Percentiles rank a stretch among this genome's conserved stretches.
Conservation (phyloP, 1,140 invertebrate genomes). For the Lepidurus packardi region DNA sequence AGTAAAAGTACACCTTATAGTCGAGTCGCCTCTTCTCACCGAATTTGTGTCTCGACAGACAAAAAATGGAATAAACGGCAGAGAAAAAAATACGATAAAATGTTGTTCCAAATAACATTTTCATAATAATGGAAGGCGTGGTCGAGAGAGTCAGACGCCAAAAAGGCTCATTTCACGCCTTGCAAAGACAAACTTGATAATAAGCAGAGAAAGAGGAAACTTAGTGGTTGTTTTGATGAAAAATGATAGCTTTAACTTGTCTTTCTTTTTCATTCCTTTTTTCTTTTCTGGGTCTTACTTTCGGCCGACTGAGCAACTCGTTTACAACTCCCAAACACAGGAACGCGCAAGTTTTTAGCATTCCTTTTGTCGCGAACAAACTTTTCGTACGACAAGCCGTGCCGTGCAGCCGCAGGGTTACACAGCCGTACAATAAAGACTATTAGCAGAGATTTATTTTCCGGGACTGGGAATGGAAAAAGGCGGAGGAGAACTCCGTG, state of each 20-base stretch:
- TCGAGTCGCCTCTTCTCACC: no score
- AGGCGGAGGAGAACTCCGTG: neutral
- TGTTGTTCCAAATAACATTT: neutral
- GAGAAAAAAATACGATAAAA: neutral
- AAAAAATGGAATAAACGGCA: no score
- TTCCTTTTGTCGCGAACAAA: no score
- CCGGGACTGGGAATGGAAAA: neutral
- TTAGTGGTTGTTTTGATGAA: neutral
- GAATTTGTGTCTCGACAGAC: no score
- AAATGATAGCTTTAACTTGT: neutral
- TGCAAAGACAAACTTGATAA: neutral
- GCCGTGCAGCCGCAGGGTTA: no score
- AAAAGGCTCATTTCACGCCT: constrained; percentile 2
- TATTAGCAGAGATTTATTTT: neutral
- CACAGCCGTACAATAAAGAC: neutral
- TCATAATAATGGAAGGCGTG: neutral
- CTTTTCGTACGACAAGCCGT: no score
- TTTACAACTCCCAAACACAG: no score
- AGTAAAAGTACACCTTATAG: no score
- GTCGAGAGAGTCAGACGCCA: neutral
- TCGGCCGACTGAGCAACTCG: neutral
- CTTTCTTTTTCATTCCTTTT: neutral
- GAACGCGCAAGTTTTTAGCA: no score
- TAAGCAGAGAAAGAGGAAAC: neutral
- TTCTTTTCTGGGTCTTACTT: neutral